Conservation (phyloP, 2,797 vertebrate species). For the Crypturellus tataupa region DNA sequence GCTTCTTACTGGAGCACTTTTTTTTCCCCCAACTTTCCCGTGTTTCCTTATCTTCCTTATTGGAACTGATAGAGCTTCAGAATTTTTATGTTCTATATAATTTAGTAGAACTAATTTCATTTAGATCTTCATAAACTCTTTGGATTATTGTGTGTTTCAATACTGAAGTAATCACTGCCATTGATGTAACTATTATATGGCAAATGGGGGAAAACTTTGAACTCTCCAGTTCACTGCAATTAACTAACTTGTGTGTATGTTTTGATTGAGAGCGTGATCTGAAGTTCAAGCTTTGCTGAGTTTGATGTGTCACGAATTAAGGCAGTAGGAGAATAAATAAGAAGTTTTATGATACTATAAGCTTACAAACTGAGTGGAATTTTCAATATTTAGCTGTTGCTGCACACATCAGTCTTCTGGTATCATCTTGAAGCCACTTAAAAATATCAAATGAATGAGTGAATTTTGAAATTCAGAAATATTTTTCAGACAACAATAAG, state of each 20-base stretch:
- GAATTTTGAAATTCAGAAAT: not conserved
- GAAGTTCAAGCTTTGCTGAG: not conserved
- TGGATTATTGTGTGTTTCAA: not conserved
- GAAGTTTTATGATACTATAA: not conserved
- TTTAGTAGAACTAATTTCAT: not conserved
- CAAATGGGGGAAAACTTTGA: not conserved
- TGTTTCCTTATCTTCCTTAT: not conserved
- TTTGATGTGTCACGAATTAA: not conserved
- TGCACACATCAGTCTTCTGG: not conserved
- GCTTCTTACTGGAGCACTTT: not conserved
- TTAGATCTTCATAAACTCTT: not conserved
- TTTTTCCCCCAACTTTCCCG: not conserved
- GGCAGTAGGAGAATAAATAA: not conserved
- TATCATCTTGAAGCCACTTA: not conserved
- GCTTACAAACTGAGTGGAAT: not conserved
- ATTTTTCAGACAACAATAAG: not conserved
- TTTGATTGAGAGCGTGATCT: not conserved
- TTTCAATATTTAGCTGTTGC: not conserved
- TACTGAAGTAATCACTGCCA: not conserved
- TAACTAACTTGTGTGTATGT: not conserved
- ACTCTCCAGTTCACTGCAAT: not conserved
- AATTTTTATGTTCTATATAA: not conserved
- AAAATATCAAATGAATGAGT: not conserved
- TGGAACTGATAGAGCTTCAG: not conserved
- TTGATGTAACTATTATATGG: not conserved